Conservation (phyloP, 2,888 invertebrate species). For the Dryocosmus kuriphilus region DNA sequence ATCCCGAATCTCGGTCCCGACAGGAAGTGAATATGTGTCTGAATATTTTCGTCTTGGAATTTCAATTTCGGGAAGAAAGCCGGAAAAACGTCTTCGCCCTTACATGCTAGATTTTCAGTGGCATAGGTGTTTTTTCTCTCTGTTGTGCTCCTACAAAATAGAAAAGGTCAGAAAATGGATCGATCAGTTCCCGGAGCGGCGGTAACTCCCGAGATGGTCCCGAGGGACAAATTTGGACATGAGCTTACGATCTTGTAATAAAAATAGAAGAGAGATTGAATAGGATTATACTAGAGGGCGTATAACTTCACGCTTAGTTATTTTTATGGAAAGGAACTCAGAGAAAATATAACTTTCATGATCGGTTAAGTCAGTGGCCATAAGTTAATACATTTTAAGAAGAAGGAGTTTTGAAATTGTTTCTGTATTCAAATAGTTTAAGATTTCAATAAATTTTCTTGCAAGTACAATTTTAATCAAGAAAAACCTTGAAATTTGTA, state of each 20-base stretch:
- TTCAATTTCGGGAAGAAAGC: constrained; percentile 22
- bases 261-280: constrained; percentile 9
- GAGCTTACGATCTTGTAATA: constrained; percentile 11
- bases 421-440: background rate
- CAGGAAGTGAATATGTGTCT: background rate
- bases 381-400: background rate
- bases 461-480: background rate
- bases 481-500: background rate
- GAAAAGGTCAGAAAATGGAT: constrained; percentile 27
- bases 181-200: constrained; percentile 4
- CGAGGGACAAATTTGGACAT: constrained; percentile 28
- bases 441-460: background rate
- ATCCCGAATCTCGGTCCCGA: background rate
- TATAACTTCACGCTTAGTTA: background rate
- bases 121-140: background rate
- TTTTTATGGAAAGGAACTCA: background rate
- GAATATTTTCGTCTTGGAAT: constrained; percentile 33
- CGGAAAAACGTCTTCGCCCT: constrained; percentile 26
- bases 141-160: constrained; percentile 4
- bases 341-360: background rate
- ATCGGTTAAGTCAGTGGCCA: background rate
- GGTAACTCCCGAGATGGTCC: background rate
- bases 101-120: constrained; percentile 4
- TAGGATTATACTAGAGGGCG: background rate
- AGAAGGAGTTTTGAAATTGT: background rate